phyloP scores from a whole-genome alignment of 2,797 vertebrate genomes.

The Nannoperca obscura region DNA sequence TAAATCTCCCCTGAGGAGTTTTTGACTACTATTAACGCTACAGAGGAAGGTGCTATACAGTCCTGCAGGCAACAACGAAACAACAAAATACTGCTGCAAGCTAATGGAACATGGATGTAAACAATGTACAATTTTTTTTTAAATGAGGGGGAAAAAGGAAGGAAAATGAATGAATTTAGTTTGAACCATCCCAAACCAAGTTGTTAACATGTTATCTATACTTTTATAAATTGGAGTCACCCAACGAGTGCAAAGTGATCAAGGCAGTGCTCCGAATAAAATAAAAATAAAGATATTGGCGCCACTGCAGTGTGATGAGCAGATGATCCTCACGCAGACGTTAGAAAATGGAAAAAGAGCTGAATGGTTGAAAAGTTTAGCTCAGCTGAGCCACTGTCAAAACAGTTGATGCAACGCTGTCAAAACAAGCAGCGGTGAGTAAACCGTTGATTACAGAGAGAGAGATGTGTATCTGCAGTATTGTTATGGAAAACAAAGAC shows the following conservation, averaged over 20 bases:
- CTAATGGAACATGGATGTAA: neutral
- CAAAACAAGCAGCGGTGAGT: constrained; percentile 65
- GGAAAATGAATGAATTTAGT: neutral
- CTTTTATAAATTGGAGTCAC: neutral
- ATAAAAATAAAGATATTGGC: neutral
- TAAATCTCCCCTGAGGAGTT: neutral
- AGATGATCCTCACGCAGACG: constrained; percentile 11
- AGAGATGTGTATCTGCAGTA: constrained; percentile 13
- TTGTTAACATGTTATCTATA: neutral
- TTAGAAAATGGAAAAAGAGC: constrained; percentile 31
- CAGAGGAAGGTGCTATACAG: neutral
- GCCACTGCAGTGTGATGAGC: constrained; percentile 27
- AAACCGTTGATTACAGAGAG: constrained; percentile 56
- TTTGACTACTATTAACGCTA: neutral
- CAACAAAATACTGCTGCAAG: neutral
- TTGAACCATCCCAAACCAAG: neutral
- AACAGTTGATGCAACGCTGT: constrained; percentile 63
- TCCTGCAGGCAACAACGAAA: neutral
- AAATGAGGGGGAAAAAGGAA: neutral
- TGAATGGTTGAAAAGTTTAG: constrained; percentile 46
- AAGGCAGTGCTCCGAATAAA: neutral
- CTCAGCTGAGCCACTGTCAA: constrained; percentile 54
- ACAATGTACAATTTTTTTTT: neutral
- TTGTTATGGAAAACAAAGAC: constrained; percentile 43
- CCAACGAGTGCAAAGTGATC: neutral